Evolutionary conservation across 2,888 invertebrate species (phyloP).

Genomic region (Bibio marci): DNA sequence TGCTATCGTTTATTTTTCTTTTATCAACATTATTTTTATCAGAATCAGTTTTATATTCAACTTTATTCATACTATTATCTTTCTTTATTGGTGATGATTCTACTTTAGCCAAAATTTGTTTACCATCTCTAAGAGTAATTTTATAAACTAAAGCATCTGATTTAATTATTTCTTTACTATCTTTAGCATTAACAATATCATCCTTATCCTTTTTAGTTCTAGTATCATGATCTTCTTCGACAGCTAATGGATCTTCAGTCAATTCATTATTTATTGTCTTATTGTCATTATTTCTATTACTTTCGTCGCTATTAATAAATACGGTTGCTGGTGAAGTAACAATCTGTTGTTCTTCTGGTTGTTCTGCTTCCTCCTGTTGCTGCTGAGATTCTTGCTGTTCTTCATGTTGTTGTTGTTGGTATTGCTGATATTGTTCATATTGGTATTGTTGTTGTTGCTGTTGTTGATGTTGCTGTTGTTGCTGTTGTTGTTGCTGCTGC

Average conservation of each 20-base stretch:
- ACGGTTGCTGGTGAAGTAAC: not conserved
- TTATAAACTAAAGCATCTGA: slow-evolving; percentile 35
- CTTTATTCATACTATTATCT: slow-evolving; percentile 7
- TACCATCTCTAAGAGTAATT: slow-evolving; percentile 54
- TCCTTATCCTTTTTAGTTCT: slow-evolving; percentile 6
- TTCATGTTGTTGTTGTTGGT: slow-evolving; percentile 9
- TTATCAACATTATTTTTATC: no score
- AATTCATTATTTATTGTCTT: not conserved
- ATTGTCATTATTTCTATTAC: no score
- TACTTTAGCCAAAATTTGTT: slow-evolving; percentile 39
- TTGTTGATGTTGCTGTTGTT: slow-evolving; percentile 10
- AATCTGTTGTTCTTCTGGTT: not conserved
- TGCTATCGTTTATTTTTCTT: not conserved
- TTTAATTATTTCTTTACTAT: slow-evolving; percentile 9
- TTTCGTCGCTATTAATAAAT: not conserved
- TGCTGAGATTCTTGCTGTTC: not conserved
- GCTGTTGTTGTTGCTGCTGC: not conserved
- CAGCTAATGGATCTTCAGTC: not conserved
- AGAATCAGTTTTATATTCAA: slow-evolving; percentile 1
- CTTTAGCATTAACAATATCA: slow-evolving; percentile 13
- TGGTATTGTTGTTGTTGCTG: slow-evolving; percentile 9
- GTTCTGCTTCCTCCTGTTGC: not conserved
- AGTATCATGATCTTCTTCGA: slow-evolving; percentile 1
- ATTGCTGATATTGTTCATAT: slow-evolving; percentile 9
- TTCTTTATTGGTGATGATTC: slow-evolving; percentile 5